Evolutionary conservation across 2,888 invertebrate species (phyloP).

Genomic region (Cosmia trapezina): DNA sequence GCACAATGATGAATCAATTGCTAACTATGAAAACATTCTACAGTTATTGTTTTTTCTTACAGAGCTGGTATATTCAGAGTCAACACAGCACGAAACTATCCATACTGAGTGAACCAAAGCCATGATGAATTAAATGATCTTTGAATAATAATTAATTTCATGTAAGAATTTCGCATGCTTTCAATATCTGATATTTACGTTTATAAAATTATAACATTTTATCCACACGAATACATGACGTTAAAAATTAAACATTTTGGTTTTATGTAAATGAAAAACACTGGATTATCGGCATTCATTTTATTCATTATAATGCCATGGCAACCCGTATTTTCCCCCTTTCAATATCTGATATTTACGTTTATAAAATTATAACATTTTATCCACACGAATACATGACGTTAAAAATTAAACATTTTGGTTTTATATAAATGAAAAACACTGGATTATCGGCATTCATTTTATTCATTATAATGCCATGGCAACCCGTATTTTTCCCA

Average conservation of each 20-base stretch:
- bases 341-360: neutral
- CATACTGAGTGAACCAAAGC: conserved; percentile 25
- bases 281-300: too few species aligned
- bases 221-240: neutral
- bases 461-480: neutral
- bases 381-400: neutral
- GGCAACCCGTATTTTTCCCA: neutral
- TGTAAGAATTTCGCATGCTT: neutral
- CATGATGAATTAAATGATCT: neutral
- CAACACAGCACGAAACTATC: conserved; percentile 48
- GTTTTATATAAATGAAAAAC: conserved; percentile 14
- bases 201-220: neutral
- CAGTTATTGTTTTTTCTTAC: conserved; percentile 22
- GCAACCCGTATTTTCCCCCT: too few species aligned
- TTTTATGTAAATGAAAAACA: too few species aligned
- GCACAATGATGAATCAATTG: neutral
- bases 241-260: neutral
- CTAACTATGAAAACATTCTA: neutral
- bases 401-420: neutral
- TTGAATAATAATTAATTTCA: neutral
- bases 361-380: neutral
- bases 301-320: too few species aligned
- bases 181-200: neutral
- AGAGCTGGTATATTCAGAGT: conserved; percentile 58
- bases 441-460: neutral